Evolutionary conservation across 2,113 vertebrate species (phyloP).

Genomic region (Sorex araneus): DNA sequence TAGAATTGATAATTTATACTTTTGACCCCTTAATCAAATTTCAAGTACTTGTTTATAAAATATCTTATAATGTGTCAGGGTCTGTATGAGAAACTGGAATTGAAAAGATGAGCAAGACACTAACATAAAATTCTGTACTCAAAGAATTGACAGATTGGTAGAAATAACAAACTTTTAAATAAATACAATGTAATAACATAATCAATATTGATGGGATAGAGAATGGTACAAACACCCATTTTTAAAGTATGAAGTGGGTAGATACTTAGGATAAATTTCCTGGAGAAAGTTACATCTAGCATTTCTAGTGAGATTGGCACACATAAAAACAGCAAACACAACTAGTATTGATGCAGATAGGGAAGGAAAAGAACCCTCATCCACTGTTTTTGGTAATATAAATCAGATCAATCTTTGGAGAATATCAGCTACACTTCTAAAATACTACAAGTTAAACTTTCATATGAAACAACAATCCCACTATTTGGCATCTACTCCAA

Average conservation of each 20-base stretch:
- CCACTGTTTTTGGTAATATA: too few species aligned
- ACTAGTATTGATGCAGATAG: too few species aligned
- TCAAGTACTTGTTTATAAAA: not conserved
- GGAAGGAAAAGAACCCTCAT: too few species aligned
- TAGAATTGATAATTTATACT: not conserved
- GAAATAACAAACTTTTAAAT: not conserved
- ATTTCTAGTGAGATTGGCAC: not conserved
- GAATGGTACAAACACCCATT: not conserved
- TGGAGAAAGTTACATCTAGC: not conserved
- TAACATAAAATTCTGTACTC: not conserved
- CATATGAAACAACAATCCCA: too few species aligned
- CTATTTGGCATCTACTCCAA: too few species aligned
- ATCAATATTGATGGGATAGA: not conserved
- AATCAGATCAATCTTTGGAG: too few species aligned
- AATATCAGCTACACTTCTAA: too few species aligned
- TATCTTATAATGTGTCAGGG: not conserved
- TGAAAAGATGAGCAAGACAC: not conserved
- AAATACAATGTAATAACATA: not conserved
- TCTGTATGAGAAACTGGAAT: not conserved
- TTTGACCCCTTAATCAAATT: not conserved
- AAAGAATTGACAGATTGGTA: not conserved
- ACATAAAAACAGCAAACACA: too few species aligned
- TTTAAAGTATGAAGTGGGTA: not conserved
- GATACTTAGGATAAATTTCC: not conserved
- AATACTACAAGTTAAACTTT: too few species aligned